phyloP scores from a whole-genome alignment of 2,888 invertebrate genomes.

The Mayetiola destructor region DNA sequence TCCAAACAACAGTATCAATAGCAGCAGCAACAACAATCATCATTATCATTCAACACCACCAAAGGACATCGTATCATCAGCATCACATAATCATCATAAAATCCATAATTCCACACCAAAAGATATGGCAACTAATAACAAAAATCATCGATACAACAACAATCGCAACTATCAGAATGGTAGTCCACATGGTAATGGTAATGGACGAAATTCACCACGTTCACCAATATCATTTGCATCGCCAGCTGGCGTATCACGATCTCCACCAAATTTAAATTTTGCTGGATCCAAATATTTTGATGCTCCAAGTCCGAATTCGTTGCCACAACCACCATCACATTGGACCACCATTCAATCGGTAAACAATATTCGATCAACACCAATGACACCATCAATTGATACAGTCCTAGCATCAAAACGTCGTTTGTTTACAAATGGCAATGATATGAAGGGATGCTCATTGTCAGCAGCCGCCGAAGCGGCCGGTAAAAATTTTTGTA shows the following conservation, averaged over 20 bases:
- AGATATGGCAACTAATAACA: not conserved
- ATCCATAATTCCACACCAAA: not conserved
- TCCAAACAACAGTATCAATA: not conserved
- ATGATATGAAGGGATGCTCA: slow-evolving; percentile 16
- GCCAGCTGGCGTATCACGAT: slow-evolving; percentile 15
- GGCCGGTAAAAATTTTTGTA: not conserved
- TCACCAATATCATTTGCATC: slow-evolving; percentile 14
- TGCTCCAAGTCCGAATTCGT: slow-evolving; percentile 59
- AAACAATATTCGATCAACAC: slow-evolving; percentile 47
- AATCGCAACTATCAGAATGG: not conserved
- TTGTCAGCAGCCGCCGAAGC: slow-evolving; percentile 20
- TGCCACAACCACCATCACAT: slow-evolving; percentile 67
- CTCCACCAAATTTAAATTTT: slow-evolving; percentile 33
- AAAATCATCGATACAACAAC: not conserved
- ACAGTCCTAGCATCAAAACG: slow-evolving; percentile 7
- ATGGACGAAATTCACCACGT: slow-evolving; percentile 15
- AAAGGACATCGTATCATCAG: not conserved
- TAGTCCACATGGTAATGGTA: slow-evolving; percentile 11
- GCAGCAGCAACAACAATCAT: not conserved
- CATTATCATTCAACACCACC: not conserved
- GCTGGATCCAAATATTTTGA: slow-evolving; percentile 74
- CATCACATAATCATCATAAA: not conserved
- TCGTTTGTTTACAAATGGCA: slow-evolving; percentile 18
- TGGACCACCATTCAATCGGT: slow-evolving; percentile 41
- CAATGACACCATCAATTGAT: not conserved